Conservation (phyloP, 2,888 invertebrate species). For the Parelbella ahira region DNA sequence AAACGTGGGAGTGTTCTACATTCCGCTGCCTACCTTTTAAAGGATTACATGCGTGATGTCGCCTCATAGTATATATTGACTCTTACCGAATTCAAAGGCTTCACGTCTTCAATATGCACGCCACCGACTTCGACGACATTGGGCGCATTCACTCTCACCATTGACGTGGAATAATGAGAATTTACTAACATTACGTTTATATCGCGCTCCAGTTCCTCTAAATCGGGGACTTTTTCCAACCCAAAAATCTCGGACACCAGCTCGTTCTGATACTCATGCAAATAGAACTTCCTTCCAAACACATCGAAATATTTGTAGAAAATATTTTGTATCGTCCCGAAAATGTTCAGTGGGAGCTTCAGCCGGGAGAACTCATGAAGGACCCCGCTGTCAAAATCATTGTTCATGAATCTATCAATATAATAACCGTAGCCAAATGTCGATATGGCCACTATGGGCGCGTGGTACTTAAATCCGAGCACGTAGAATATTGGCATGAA, state of each 20-base stretch:
- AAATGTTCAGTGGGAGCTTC: not conserved
- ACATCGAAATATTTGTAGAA: not conserved
- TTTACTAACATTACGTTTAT: not conserved
- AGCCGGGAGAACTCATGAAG: not conserved
- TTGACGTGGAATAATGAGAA: not conserved
- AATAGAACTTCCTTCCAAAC: not conserved
- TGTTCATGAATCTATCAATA: not conserved
- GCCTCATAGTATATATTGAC: no score
- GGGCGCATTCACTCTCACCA: not conserved
- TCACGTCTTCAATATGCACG: not conserved
- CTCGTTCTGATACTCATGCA: not conserved
- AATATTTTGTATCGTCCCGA: not conserved
- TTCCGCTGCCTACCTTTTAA: no score
- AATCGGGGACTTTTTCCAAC: not conserved
- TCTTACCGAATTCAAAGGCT: constrained; percentile 1
- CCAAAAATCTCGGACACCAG: not conserved
- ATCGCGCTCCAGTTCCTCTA: not conserved
- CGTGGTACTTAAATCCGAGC: not conserved
- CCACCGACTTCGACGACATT: constrained; percentile 1
- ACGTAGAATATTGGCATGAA: not conserved
- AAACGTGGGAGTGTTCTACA: no score
- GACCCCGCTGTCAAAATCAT: not conserved
- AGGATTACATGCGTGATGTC: no score
- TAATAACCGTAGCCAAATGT: not conserved
- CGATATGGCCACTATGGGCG: not conserved